phyloP scores from a whole-genome alignment of 2,797 vertebrate genomes.

The Hephaestus fuliginosus region DNA sequence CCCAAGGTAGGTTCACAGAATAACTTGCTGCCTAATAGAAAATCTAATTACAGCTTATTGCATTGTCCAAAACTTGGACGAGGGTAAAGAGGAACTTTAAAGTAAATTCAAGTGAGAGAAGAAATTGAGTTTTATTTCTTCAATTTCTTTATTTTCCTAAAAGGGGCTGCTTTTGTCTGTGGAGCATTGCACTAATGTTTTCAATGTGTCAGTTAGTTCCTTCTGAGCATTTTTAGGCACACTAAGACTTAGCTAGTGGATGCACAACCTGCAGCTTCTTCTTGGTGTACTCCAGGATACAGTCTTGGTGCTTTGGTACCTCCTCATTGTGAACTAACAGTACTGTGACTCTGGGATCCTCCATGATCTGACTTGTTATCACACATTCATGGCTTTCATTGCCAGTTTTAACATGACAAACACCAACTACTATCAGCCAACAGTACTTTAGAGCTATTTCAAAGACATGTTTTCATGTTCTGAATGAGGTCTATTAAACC shows the following conservation, averaged over 20 bases:
- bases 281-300: background rate
- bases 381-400: background rate
- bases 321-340: background rate
- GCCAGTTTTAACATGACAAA: background rate
- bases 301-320: background rate
- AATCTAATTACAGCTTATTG: constrained; percentile 18
- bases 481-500: background rate
- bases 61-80: background rate
- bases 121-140: background rate
- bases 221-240: background rate
- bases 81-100: background rate
- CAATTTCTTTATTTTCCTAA: constrained; percentile 7
- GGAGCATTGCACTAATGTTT: background rate
- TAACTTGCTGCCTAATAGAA: constrained; percentile 6
- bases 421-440: background rate
- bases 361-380: background rate
- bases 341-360: background rate
- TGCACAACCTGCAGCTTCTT: background rate
- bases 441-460: background rate
- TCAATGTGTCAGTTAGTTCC: background rate
- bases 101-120: background rate
- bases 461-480: background rate
- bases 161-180: background rate
- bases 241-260: background rate
- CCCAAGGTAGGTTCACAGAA: constrained; percentile 84